Evolutionary conservation across 2,888 invertebrate genomes (phyloP).

Genomic region (Caenorhabditis uteleia): DNA sequence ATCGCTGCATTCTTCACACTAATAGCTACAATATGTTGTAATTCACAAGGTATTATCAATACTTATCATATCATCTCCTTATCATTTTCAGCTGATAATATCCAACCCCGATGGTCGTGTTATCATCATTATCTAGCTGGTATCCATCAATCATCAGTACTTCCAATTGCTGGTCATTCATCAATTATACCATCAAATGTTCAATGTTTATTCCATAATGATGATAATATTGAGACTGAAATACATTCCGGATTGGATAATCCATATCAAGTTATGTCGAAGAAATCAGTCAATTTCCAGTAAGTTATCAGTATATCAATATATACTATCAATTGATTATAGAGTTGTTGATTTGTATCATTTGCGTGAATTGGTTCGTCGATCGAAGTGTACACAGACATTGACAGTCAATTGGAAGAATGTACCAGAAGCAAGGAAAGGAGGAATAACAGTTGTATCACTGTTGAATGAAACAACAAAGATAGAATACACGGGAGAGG

Average conservation of each 20-base stretch:
- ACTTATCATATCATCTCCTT: too few species aligned
- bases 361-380: slow-evolving; percentile 38
- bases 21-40: too few species aligned
- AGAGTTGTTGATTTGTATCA: slow-evolving; percentile 43
- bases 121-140: slow-evolving; percentile 38
- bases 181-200: slow-evolving; percentile 23
- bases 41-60: too few species aligned
- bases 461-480: slow-evolving; percentile 32
- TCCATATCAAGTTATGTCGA: slow-evolving; percentile 25
- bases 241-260: slow-evolving; percentile 38
- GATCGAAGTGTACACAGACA: slow-evolving; percentile 40
- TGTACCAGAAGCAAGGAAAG: slow-evolving; percentile 18
- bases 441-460: slow-evolving; percentile 34
- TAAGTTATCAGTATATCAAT: too few species aligned
- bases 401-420: slow-evolving; percentile 40
- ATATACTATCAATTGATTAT: slow-evolving; percentile 5
- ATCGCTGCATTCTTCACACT: too few species aligned
- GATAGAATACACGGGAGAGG: slow-evolving; percentile 28
- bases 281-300: slow-evolving; percentile 47
- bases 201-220: slow-evolving; percentile 31
- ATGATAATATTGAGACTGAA: slow-evolving; percentile 31
- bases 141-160: slow-evolving; percentile 15
- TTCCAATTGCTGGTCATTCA: slow-evolving; percentile 21
- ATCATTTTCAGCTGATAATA: slow-evolving; percentile 16
- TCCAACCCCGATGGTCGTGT: slow-evolving; percentile 37